A percentile compares a stretch with the other conserved stretches of the same genome.
Conservation (phyloP, 2,113 vertebrate species). For the Cryptotis parvus region DNA sequence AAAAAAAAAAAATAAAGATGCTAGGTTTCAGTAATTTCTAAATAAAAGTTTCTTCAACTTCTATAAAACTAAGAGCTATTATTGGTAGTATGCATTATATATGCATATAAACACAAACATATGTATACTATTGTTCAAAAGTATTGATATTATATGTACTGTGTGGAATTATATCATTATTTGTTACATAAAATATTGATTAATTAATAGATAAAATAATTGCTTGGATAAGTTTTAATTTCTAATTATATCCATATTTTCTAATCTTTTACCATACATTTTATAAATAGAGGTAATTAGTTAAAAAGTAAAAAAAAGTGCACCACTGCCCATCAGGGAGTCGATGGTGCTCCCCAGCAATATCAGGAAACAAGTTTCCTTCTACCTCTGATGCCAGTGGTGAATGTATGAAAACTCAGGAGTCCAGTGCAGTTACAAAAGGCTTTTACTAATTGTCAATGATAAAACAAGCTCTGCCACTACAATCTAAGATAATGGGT, state of each 20-base stretch:
- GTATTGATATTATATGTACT: background rate
- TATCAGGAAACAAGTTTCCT: too few species aligned
- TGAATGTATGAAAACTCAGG: too few species aligned
- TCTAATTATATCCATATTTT: background rate
- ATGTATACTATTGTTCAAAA: background rate
- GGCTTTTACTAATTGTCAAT: too few species aligned
- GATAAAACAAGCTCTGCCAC: too few species aligned
- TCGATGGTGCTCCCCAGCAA: too few species aligned
- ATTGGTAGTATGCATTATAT: background rate
- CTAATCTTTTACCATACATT: background rate
- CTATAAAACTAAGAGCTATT: background rate
- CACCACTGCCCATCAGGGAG: too few species aligned
- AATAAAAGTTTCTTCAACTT: background rate
- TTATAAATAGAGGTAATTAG: background rate
- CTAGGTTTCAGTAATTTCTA: background rate
- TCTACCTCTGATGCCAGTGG: too few species aligned
- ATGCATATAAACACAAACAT: background rate
- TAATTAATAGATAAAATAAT: background rate
- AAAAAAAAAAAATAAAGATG: too few species aligned
- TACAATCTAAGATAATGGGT: too few species aligned
- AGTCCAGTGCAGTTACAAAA: too few species aligned
- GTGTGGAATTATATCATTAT: background rate
- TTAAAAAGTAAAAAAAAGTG: slow-evolving; percentile 37
- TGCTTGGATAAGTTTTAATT: background rate
- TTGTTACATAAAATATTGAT: background rate